Percentiles rank a stretch among this genome's conserved stretches.
These are phyloP conservation scores for Scomber scombrus DNA, from an alignment of 2,113 vertebrate species.

Conservation along the genomic window DNA sequence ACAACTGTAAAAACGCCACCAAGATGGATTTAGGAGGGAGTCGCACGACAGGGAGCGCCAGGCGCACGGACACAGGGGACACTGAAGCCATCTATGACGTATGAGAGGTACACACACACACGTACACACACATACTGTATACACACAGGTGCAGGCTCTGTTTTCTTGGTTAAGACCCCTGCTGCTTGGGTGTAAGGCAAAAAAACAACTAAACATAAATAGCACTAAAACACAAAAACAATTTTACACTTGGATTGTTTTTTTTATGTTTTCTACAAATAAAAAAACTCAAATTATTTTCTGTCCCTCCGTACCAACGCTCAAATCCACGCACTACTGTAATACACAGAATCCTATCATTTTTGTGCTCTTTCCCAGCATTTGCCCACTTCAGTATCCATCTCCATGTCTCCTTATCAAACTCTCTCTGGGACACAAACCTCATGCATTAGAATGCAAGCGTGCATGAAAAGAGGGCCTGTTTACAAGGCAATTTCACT, in stretches of 20 bases:
- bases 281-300: conserved; percentile 21
- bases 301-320: not conserved
- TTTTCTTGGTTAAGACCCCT: conserved; percentile 30
- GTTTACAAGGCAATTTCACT: conserved; percentile 93
- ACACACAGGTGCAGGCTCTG: conserved; percentile 47
- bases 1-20: conserved; percentile 91
- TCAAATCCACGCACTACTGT: conserved; percentile 6
- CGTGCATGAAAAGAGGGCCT: conserved; percentile 80
- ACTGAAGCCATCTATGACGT: conserved; percentile 62
- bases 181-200: conserved; percentile 16
- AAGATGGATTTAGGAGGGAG: conserved; percentile 90
- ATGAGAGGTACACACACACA: conserved; percentile 30
- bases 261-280: conserved; percentile 6
- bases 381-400: conserved; percentile 67
- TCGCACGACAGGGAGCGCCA: conserved; percentile 44
- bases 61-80: conserved; percentile 64
- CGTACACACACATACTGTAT: conserved; percentile 5
- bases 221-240: conserved; percentile 10
- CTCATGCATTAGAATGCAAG: conserved; percentile 78
- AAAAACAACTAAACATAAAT: conserved; percentile 22
- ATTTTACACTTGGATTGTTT: conserved; percentile 17
- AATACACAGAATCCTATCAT: conserved; percentile 39
- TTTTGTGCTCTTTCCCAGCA: conserved; percentile 29
- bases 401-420: conserved; percentile 79
- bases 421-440: conserved; percentile 72